A percentile compares a stretch with the other conserved stretches of the same genome.
Conservation (phyloP, 1,140 invertebrate species). For the Drosophila bocqueti region DNA sequence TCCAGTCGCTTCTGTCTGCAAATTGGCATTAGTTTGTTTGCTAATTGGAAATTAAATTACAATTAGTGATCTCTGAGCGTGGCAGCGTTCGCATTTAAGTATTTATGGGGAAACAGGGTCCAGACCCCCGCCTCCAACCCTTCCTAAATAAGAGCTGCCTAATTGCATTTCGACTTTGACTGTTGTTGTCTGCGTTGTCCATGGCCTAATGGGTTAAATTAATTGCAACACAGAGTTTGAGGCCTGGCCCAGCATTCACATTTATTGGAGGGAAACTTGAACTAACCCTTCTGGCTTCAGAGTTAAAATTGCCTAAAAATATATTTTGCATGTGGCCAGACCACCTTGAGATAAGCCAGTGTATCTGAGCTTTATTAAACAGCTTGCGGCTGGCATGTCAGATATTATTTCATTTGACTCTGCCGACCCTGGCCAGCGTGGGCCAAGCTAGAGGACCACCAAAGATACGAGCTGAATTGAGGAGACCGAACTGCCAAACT, state of each 20-base stretch:
- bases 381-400: constrained; percentile 41
- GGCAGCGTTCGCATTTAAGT: constrained; percentile 68
- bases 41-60: constrained; percentile 85
- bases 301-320: constrained; percentile 7
- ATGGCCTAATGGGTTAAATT: constrained; percentile 68
- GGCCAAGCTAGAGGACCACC: constrained; percentile 9
- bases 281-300: background rate
- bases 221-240: constrained; percentile 49
- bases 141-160: constrained; percentile 26
- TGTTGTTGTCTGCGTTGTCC: constrained; percentile 34
- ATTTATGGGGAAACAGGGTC: constrained; percentile 52
- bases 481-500: constrained; percentile 48
- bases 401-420: constrained; percentile 51
- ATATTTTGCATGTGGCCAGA: constrained; percentile 15
- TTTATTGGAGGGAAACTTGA: constrained; percentile 22
- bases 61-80: constrained; percentile 83
- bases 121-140: background rate
- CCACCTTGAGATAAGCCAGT: constrained; percentile 19
- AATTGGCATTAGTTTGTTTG: constrained; percentile 84
- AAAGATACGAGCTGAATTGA: constrained; percentile 14
- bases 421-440: constrained; percentile 2
- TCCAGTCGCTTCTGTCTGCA: constrained; percentile 58
- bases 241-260: constrained; percentile 9
- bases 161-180: constrained; percentile 65
- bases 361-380: constrained; percentile 32